These are phyloP conservation scores for Leptopilina syphax DNA, from an alignment of 2,888 invertebrate genomes.

Conservation along the genomic window DNA sequence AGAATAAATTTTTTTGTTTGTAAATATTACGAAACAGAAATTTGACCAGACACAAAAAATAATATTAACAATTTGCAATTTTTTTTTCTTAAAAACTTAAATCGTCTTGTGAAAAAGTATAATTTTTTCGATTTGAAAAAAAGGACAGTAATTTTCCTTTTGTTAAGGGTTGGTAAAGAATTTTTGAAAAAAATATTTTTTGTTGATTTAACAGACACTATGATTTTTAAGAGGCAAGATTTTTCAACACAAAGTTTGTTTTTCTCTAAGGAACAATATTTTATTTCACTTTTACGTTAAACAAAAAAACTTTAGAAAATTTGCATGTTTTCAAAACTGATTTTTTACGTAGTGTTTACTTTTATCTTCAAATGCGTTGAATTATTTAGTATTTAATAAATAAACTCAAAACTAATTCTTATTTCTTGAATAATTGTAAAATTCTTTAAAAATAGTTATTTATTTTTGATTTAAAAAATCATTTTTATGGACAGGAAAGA, in stretches of 20 bases:
- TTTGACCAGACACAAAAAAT: slow-evolving; percentile 15
- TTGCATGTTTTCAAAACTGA: slow-evolving; percentile 64
- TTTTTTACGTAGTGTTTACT: slow-evolving; percentile 57
- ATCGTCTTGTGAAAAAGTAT: slow-evolving; percentile 24
- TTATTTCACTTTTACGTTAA: slow-evolving; percentile 69
- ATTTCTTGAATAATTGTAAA: slow-evolving; percentile 3
- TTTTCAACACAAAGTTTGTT: slow-evolving; percentile 23
- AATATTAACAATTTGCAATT: not conserved
- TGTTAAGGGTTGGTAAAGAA: not conserved
- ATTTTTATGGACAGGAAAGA: slow-evolving; percentile 29
- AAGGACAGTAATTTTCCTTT: not conserved
- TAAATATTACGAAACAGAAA: slow-evolving; percentile 4
- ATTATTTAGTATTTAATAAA: not conserved
- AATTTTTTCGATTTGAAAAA: not conserved
- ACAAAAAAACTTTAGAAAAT: slow-evolving; percentile 55
- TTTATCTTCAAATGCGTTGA: slow-evolving; percentile 63
- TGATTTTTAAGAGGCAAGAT: slow-evolving; percentile 15
- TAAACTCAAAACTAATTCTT: slow-evolving; percentile 2
- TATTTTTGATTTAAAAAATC: slow-evolving; percentile 45
- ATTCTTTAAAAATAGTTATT: too few species aligned
- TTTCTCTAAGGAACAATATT: slow-evolving; percentile 33
- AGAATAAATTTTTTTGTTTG: too few species aligned
- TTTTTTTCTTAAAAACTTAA: not conserved
- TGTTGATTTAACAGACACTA: slow-evolving; percentile 21
- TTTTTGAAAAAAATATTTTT: not conserved